Percentiles rank a stretch among this genome's conserved stretches.
These are phyloP conservation scores for Phrynosoma platyrhinos DNA, from an alignment of 2,113 vertebrate species.

Conservation along the genomic window DNA sequence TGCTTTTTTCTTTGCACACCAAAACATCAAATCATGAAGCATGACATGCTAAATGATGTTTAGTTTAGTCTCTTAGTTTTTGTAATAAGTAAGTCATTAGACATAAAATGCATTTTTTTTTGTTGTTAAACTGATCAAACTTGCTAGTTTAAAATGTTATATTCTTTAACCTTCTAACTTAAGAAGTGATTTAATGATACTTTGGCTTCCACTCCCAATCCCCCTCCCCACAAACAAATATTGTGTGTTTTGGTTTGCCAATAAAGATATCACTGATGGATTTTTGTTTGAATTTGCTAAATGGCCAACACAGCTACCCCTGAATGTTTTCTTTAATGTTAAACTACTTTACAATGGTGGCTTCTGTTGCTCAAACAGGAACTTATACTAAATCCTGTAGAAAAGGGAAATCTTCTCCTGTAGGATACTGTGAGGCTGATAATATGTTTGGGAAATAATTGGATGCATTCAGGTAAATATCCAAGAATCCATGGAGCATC, in stretches of 20 bases:
- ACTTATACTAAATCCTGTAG: too few relatives aligned
- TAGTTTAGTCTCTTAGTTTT: conserved; percentile 1
- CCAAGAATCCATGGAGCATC: too few relatives aligned
- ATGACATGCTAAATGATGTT: neutral
- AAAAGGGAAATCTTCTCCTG: too few relatives aligned
- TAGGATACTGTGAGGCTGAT: too few relatives aligned
- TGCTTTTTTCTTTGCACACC: neutral
- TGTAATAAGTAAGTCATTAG: neutral
- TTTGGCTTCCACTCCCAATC: neutral
- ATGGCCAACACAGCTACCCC: too few relatives aligned
- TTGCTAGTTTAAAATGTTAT: neutral
- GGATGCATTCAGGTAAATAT: too few relatives aligned
- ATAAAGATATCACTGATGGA: too few relatives aligned
- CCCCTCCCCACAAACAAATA: neutral
- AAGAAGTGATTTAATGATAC: neutral
- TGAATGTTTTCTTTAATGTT: neutral
- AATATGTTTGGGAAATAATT: too few relatives aligned
- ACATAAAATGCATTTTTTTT: neutral
- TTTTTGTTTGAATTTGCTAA: too few relatives aligned
- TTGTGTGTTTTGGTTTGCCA: too few relatives aligned
- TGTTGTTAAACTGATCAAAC: neutral
- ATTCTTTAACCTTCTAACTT: neutral
- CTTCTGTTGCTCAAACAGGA: neutral
- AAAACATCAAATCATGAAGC: neutral
- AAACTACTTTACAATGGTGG: neutral